Percentiles rank a stretch among this genome's conserved stretches.
phyloP scores from a whole-genome alignment of 1,140 invertebrate species.

The Meteorus sp. region DNA sequence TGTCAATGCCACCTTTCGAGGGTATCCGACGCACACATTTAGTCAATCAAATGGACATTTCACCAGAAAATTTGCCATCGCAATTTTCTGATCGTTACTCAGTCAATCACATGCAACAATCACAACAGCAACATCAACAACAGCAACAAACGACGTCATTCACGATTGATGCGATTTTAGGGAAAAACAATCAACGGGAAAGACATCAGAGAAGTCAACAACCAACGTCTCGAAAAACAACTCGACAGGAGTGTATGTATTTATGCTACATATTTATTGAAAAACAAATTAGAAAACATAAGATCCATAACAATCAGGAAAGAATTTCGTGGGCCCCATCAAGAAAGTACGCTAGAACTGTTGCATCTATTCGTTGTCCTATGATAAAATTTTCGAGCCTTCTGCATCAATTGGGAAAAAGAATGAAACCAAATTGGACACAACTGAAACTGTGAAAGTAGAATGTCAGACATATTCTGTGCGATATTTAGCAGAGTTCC shows the following conservation, averaged over 20 bases:
- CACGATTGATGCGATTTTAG: constrained; percentile 81
- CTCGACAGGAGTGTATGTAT: constrained; percentile 34
- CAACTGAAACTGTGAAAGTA: too few species aligned
- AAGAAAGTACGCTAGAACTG: too few species aligned
- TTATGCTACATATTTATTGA: constrained; percentile 9
- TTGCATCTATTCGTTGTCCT: too few species aligned
- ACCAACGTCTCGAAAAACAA: constrained; percentile 44
- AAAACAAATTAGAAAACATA: too few species aligned
- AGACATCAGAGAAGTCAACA: constrained; percentile 44
- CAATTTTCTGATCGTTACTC: constrained; percentile 20
- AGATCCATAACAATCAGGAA: too few species aligned
- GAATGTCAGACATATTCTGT: too few species aligned
- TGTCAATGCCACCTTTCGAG: constrained; percentile 47
- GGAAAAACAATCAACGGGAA: constrained; percentile 57
- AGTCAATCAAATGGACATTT: constrained; percentile 37
- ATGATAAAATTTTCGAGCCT: too few species aligned
- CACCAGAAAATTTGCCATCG: constrained; percentile 34
- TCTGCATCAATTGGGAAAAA: too few species aligned
- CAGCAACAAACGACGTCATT: constrained; percentile 67
- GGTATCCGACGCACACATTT: constrained; percentile 48
- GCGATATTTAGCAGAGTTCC: too few species aligned
- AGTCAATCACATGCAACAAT: constrained; percentile 44
- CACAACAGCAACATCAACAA: constrained; percentile 46
- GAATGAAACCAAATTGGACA: too few species aligned
- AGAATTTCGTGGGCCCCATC: too few species aligned